Evolutionary conservation across 2,113 vertebrate genomes (phyloP).

Genomic region (Callocephalon fimbriatum): DNA sequence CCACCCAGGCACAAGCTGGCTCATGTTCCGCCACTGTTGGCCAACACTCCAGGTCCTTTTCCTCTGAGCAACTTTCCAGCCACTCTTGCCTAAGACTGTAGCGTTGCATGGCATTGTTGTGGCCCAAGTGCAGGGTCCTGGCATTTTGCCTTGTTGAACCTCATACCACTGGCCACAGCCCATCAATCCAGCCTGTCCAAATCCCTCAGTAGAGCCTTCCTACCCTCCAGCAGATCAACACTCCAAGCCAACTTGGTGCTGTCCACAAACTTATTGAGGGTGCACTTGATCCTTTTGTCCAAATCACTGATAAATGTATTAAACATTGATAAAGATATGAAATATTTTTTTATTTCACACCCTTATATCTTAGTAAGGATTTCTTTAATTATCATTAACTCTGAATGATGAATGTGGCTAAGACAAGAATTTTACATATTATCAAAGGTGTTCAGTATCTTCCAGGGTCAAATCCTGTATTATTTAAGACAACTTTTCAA

Average conservation of each 20-base stretch:
- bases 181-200: background rate
- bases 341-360: background rate
- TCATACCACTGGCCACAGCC: background rate
- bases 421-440: background rate
- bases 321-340: background rate
- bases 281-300: background rate
- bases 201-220: background rate
- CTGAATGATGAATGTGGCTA: background rate
- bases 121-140: background rate
- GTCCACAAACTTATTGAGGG: background rate
- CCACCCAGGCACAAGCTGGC: background rate
- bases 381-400: background rate
- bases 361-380: background rate
- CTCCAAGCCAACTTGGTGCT: background rate
- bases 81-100: background rate
- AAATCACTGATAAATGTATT: background rate
- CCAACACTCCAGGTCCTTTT: background rate
- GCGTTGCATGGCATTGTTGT: background rate
- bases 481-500: background rate
- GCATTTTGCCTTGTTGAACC: background rate
- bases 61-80: background rate
- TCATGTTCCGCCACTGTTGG: background rate
- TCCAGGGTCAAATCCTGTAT: background rate
- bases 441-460: background rate
- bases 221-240: background rate